Percentiles rank a stretch among this genome's conserved stretches.
phyloP scores from a whole-genome alignment of 2,113 vertebrate species.

The Todiramphus saurophagus region DNA sequence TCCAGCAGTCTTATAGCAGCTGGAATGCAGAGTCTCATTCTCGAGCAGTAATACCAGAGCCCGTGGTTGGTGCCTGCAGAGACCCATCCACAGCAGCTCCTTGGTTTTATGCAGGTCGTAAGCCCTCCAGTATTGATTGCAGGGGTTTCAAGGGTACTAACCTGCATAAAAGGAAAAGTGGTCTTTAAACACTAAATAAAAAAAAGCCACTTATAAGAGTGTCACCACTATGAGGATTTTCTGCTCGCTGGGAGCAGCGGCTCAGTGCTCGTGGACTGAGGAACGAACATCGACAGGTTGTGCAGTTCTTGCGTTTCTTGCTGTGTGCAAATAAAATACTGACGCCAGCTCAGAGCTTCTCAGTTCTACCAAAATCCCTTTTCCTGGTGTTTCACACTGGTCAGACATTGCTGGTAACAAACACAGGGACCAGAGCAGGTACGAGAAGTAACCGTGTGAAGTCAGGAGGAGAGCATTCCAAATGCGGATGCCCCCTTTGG shows the following conservation, averaged over 20 bases:
- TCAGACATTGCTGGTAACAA: not conserved
- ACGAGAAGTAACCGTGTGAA: accelerated
- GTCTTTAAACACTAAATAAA: not conserved
- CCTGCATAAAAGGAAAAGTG: not conserved
- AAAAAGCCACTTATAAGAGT: not conserved
- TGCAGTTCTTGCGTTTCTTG: not conserved
- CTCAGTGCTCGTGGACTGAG: not conserved
- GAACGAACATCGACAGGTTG: not conserved
- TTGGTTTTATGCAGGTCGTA: accelerated
- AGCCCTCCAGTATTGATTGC: not conserved
- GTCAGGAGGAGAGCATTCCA: not conserved
- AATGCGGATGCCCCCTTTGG: not conserved
- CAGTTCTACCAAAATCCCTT: not conserved
- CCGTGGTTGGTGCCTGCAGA: not conserved
- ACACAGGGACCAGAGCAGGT: not conserved
- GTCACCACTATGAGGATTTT: not conserved
- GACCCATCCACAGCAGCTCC: not conserved
- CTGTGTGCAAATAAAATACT: not conserved
- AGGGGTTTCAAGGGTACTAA: not conserved
- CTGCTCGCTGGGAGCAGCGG: not conserved
- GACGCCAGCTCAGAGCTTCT: not conserved
- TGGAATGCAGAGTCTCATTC: not conserved
- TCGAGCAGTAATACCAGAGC: not conserved
- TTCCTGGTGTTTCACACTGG: not conserved
- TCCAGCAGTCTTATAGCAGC: not conserved